Percentiles rank a stretch among this genome's conserved stretches.
Evolutionary conservation across 2,797 vertebrate species (phyloP).

Genomic region (Sebastolobus altivelis): DNA sequence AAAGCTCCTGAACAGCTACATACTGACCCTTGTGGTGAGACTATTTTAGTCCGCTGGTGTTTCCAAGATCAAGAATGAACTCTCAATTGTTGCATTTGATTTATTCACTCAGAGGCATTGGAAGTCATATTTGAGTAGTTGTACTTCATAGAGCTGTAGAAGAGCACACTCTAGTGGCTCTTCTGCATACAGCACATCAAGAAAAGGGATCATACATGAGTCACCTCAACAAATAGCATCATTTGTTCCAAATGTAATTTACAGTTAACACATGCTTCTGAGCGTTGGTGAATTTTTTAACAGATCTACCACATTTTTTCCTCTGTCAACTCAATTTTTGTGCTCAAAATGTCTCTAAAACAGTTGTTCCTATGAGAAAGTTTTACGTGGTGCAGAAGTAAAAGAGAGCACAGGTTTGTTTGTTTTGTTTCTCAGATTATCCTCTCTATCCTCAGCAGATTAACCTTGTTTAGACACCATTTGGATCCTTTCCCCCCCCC

Average conservation of each 20-base stretch:
- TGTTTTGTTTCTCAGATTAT: slow-evolving; percentile 33
- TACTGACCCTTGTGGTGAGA: background rate
- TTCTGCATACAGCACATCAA: background rate
- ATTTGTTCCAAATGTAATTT: background rate
- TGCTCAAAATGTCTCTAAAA: background rate
- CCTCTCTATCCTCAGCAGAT: background rate
- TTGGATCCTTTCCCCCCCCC: background rate
- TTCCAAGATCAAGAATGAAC: background rate
- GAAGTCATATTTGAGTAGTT: background rate
- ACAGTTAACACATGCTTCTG: background rate
- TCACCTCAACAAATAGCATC: background rate
- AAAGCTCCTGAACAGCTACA: background rate
- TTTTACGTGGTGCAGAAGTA: no score
- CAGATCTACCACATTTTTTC: background rate
- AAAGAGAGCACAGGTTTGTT: slow-evolving; percentile 2
- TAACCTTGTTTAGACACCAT: slow-evolving; percentile 21
- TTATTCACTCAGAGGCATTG: background rate
- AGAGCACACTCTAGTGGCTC: slow-evolving; percentile 36
- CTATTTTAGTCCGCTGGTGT: background rate
- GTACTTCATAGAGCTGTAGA: background rate
- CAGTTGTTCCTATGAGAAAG: background rate
- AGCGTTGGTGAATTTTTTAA: background rate
- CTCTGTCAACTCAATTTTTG: background rate
- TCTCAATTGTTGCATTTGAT: background rate
- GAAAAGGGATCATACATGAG: background rate